Percentiles rank a stretch among this genome's conserved stretches.
Evolutionary conservation across 2,113 vertebrate genomes (phyloP).

Genomic region (Tinamus guttatus): DNA sequence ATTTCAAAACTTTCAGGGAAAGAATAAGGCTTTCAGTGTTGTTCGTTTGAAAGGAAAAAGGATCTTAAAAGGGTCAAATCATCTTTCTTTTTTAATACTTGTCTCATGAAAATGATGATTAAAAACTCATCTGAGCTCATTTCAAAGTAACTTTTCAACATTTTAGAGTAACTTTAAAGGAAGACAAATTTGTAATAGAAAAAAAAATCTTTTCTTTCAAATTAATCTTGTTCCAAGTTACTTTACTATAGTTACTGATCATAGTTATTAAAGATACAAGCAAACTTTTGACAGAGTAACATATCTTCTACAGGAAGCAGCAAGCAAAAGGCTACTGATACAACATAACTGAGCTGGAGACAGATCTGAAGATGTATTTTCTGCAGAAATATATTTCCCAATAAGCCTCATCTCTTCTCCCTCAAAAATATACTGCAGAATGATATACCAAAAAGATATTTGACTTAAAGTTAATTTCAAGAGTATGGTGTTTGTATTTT

Average conservation of each 20-base stretch:
- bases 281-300: neutral
- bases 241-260: neutral
- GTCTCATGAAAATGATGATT: neutral
- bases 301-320: neutral
- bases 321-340: neutral
- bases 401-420: neutral
- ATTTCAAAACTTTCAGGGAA: no score
- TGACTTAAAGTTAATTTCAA: neutral
- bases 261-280: neutral
- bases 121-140: neutral
- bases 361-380: neutral
- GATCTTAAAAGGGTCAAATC: neutral
- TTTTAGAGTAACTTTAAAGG: neutral
- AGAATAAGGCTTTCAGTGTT: neutral
- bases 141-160: neutral
- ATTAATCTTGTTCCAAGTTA: neutral
- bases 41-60: neutral
- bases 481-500: neutral
- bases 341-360: neutral
- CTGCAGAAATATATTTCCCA: neutral
- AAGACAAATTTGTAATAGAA: neutral
- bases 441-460: neutral
- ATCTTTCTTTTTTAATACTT: neutral
- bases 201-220: neutral
- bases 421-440: neutral